These are phyloP conservation scores for Subanguina moxae DNA, from an alignment of 1,140 invertebrate species.

Conservation along the genomic window DNA sequence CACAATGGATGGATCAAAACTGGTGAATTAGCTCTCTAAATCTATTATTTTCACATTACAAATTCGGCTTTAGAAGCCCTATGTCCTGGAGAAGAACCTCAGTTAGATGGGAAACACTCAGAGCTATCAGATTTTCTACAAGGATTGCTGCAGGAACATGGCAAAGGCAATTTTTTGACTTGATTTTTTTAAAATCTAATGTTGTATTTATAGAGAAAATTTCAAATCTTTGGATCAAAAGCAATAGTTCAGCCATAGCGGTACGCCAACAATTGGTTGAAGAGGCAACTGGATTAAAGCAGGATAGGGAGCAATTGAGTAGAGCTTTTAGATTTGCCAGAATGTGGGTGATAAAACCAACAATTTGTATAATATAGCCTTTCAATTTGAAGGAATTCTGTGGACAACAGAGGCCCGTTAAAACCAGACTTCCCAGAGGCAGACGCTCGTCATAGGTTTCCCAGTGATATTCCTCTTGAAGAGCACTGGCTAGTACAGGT, in stretches of 20 bases:
- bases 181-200: background rate
- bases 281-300: conserved; percentile 1
- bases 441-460: background rate
- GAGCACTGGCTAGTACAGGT: conserved; percentile 40
- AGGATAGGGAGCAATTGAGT: background rate
- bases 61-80: conserved; percentile 19
- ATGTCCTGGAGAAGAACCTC: conserved; percentile 9
- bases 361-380: too few relatives aligned
- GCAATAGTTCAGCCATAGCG: conserved; percentile 17
- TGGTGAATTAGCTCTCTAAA: conserved; percentile 13
- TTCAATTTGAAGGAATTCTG: background rate
- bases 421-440: background rate
- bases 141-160: conserved; percentile 24
- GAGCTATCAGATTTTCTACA: conserved; percentile 24
- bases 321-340: too few relatives aligned
- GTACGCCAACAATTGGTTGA: background rate
- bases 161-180: conserved; percentile 9
- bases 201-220: conserved; percentile 16
- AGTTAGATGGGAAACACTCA: conserved; percentile 9
- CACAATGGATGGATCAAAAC: conserved; percentile 29
- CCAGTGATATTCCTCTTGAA: background rate
- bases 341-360: too few relatives aligned
- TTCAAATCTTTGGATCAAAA: conserved; percentile 8
- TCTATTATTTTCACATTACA: background rate
- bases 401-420: background rate